Base-by-base conservation (phyloP, 2,797 vertebrate genomes). In the Mormyrops boulengeri region DNA sequence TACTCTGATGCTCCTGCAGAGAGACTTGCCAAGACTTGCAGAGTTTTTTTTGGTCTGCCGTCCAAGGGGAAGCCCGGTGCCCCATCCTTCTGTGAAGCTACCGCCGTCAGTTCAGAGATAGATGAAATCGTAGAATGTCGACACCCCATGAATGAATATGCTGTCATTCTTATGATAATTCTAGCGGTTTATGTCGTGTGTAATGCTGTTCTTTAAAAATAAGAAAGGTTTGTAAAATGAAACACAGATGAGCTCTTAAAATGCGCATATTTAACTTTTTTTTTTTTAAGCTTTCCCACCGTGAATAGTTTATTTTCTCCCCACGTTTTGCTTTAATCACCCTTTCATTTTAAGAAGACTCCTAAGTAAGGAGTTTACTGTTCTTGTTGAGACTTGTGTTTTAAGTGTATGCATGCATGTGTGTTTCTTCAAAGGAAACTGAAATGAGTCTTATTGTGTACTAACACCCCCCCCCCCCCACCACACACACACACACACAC, bases 1-100 rank as follows among this genome's bases (percentile, higher is more conserved):
- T 93, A 92, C 90, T 94, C 91, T 92, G 90, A 17, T 85, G 91
- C 89, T 92, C 92, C 85, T 57, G 47, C 14, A 12, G 89, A 73
- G 88, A 89, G 90, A 69, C 89, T 88, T 9, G 5, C 87, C 34
- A 53, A 73, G 85, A n/a, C 77, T 80, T 80, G 77, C 41, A 0
- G 38, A 47, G 77, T n/a, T 80, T 80, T 80, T 52, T 8, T 80
- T 3, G 5, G 5, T 90, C 53, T 19, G 41, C 19, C 6, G 41
- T n/a, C 30, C 14, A 12, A 26, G n/a, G 85, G 52, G 30, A 57
- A 49, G 26, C 49, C 66, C n/a, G 2, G 26, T 7, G n/a, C n/a
- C 1, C 55, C 47, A 8, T 69, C 38, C 4, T 4, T 88, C 14
- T 69, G 26, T 7, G 30, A 19, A 53, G 73, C 19, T 8, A 3